These are phyloP conservation scores for Lepisosteus osseus DNA, from an alignment of 2,113 vertebrate genomes.

Conservation along the genomic window DNA sequence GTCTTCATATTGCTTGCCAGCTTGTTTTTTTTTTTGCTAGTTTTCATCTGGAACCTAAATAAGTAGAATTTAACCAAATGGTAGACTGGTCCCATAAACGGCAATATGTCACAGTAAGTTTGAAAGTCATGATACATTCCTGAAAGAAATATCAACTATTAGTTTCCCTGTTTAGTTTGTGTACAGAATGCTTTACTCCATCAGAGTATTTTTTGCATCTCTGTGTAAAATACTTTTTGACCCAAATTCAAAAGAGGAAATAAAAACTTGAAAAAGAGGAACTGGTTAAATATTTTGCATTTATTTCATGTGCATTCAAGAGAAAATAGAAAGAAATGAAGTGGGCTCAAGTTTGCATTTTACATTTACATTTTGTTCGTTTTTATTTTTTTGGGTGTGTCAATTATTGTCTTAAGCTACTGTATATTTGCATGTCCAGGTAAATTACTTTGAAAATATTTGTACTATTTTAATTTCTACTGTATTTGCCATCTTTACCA, in stretches of 20 bases:
- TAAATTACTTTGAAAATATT: too few species aligned
- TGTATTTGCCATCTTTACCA: too few species aligned
- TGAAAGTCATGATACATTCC: constrained; percentile 16
- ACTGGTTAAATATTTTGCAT: not conserved
- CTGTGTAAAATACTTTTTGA: constrained; percentile 48
- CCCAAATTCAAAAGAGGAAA: constrained; percentile 44
- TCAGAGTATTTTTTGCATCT: constrained; percentile 38
- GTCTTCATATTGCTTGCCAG: not conserved
- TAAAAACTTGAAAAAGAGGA: constrained; percentile 42
- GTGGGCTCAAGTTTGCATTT: too few species aligned
- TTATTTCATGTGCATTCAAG: too few species aligned
- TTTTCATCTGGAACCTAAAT: constrained; percentile 24
- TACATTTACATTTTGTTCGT: too few species aligned
- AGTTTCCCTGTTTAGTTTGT: constrained; percentile 26
- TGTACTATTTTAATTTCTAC: too few species aligned
- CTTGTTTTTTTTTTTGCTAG: not conserved
- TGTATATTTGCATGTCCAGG: too few species aligned
- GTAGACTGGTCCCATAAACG: constrained; percentile 22
- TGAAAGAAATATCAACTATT: constrained; percentile 7
- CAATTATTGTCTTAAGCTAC: too few species aligned
- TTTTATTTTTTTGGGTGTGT: too few species aligned
- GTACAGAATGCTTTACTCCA: constrained; percentile 26
- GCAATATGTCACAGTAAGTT: constrained; percentile 17
- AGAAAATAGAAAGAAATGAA: too few species aligned
- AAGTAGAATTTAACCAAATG: constrained; percentile 26